Evolutionary conservation across 2,797 vertebrate species (phyloP), one percentile per base, ranked within the genome.

Genomic region (Micropoecilia bifurca): DNA sequence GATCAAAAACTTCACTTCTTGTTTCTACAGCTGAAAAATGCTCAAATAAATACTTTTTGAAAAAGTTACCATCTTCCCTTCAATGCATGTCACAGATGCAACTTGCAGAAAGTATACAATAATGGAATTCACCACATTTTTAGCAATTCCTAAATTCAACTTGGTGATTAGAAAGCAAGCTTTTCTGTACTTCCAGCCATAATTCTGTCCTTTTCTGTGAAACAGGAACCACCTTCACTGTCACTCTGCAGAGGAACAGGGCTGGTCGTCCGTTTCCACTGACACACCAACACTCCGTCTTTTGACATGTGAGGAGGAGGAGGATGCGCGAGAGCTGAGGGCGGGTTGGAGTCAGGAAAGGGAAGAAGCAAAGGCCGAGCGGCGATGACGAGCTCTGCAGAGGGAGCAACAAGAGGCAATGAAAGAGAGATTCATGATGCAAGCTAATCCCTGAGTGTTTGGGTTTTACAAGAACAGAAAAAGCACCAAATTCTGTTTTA

Each of bases 301-400:
- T 83, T 83, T 90, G 84, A 89, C 77, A 80, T 73, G 68, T 13
- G 82, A 83, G 43, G 87, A 88, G 43, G 87, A 88, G 79, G 85
- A 92, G 92, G 90, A 94, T 92, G 89, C 86, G 80, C 86, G 87
- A 78, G 77, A 86, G 83, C 81, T 81, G 76, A 85, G 83, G 84
- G 84, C 73, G 74, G 77, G 88, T 48, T 79, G 78, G 77, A 80
- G 84, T 61, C 93, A 94, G 93, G 92, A 94, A 94, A 92, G 92
- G 86, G 91, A 90, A 92, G 90, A 85, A 91, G 90, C 80, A 66
- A 66, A 82, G 79, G 82, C 88, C 87, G 85, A 90, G 88, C 84
- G 20, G 59, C 5, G 1, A 63, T 20, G 59, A 36, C 16, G 13
- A 63, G 59, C 30, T 63, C 59, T 36, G 30, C 30, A 7, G 30